Conservation (phyloP, 2,113 vertebrate species). For the Diglossa brunneiventris region DNA sequence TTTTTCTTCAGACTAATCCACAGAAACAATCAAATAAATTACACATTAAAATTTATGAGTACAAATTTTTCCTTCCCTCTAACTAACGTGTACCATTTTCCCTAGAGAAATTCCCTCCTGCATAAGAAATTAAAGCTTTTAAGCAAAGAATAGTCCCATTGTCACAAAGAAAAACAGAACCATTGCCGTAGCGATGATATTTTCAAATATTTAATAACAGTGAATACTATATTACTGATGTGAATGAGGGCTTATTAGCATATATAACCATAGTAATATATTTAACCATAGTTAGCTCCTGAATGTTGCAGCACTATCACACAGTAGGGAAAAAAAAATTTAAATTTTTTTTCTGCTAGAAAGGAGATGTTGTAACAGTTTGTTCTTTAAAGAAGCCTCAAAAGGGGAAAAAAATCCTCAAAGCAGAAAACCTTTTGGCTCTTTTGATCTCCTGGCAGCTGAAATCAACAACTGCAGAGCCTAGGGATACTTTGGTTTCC, state of each 20-base stretch:
- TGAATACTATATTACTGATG: background rate
- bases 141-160: background rate
- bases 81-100: constrained; percentile 32
- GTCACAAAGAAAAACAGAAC: background rate
- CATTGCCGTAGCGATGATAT: background rate
- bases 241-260: background rate
- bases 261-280: background rate
- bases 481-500: background rate
- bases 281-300: background rate
- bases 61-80: constrained; percentile 23
- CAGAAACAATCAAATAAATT: constrained; percentile 53
- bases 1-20: constrained; percentile 46
- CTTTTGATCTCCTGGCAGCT: background rate
- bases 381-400: background rate
- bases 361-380: background rate
- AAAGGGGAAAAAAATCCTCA: background rate
- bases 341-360: background rate
- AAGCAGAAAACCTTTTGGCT: background rate
- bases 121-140: constrained; percentile 52
- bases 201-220: background rate
- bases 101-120: constrained; percentile 51
- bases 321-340: background rate
- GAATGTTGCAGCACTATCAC: background rate
- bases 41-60: constrained; percentile 55
- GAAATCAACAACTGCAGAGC: background rate